Evolutionary conservation across 2,888 invertebrate species (phyloP).

Genomic region (Andrena haemorrhoa): DNA sequence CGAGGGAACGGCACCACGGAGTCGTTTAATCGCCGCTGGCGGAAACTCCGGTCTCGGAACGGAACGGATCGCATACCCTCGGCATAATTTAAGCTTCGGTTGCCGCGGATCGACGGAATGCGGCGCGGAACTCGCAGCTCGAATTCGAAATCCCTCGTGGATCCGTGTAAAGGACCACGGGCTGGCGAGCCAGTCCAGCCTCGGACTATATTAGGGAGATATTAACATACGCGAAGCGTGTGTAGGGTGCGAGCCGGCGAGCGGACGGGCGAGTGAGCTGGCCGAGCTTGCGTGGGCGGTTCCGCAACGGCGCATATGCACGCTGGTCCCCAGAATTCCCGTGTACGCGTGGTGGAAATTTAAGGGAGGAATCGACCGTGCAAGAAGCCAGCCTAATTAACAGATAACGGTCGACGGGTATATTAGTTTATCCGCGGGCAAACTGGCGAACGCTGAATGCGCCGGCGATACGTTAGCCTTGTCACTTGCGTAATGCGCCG

Average conservation of each 20-base stretch:
- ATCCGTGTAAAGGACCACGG: conserved; percentile 34
- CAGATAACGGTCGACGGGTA: conserved; percentile 65
- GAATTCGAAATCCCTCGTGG: conserved; percentile 62
- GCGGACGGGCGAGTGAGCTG: background rate
- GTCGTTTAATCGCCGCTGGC: conserved; percentile 51
- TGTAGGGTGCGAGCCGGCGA: conserved; percentile 19
- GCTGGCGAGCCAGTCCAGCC: conserved; percentile 14
- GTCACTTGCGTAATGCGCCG: conserved; percentile 25
- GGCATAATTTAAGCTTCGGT: conserved; percentile 61
- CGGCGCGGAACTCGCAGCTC: conserved; percentile 45
- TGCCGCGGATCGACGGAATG: conserved; percentile 37
- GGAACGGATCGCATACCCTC: conserved; percentile 21
- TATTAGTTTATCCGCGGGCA: conserved; percentile 60
- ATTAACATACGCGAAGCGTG: conserved; percentile 65
- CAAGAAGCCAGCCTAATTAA: conserved; percentile 72
- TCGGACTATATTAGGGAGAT: conserved; percentile 62
- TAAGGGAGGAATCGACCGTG: conserved; percentile 53
- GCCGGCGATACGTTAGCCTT: conserved; percentile 49
- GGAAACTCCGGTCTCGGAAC: background rate
- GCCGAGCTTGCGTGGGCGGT: conserved; percentile 14
- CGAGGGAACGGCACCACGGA: background rate
- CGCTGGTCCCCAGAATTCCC: conserved; percentile 21
- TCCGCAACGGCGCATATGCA: conserved; percentile 35
- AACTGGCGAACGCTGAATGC: conserved; percentile 39
- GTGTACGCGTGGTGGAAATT: conserved; percentile 53